phyloP scores from a whole-genome alignment of 2,797 vertebrate genomes.

The Varecia variegata region DNA sequence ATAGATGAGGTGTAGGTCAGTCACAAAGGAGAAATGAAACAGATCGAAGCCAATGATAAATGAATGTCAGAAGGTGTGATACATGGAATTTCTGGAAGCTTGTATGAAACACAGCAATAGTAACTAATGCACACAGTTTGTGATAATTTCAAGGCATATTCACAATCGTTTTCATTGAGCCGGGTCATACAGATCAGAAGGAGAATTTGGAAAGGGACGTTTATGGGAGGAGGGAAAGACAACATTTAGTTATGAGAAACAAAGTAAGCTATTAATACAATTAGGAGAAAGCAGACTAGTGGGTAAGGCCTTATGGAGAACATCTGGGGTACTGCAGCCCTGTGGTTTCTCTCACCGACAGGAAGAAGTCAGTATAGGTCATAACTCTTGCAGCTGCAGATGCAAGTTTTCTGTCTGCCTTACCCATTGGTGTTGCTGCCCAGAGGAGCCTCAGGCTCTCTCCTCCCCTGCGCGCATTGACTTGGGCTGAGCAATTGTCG shows the following conservation, averaged over 20 bases:
- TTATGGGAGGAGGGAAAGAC: background rate
- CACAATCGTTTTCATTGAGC: background rate
- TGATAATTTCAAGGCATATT: background rate
- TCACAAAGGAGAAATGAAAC: background rate
- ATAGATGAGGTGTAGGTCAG: background rate
- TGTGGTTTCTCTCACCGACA: slow-evolving; percentile 18
- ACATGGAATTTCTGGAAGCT: background rate
- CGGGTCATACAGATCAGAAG: background rate
- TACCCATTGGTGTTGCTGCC: background rate
- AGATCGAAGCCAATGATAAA: background rate
- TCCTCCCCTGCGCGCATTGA: background rate
- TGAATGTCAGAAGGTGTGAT: background rate
- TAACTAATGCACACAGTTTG: background rate
- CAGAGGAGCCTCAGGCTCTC: background rate
- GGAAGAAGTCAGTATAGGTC: background rate
- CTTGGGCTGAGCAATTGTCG: background rate
- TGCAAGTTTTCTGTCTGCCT: background rate
- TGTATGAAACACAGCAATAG: background rate
- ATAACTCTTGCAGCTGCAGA: background rate
- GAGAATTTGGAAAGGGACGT: background rate
- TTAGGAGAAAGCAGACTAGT: background rate
- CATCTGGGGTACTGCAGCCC: background rate
- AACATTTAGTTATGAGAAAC: background rate
- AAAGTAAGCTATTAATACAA: background rate
- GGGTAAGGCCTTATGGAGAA: background rate